Percentiles rank a stretch among this genome's conserved stretches.
Evolutionary conservation across 2,797 vertebrate species (phyloP).

Genomic region (Phalanger gymnotis): DNA sequence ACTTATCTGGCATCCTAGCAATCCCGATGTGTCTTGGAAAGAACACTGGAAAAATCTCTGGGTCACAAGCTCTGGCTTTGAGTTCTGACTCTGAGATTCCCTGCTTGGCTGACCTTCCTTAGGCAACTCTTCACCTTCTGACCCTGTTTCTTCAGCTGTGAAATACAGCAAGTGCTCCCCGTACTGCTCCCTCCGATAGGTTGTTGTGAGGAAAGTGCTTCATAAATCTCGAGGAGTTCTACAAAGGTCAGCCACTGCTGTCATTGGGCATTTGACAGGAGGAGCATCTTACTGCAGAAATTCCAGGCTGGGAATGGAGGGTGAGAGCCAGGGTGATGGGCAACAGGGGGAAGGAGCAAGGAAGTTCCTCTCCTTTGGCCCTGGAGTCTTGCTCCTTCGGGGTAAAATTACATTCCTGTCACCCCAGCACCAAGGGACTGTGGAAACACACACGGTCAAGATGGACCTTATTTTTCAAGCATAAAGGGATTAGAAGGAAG

Average conservation of each 20-base stretch:
- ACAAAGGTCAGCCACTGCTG: neutral
- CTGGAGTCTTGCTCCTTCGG: neutral
- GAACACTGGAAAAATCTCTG: neutral
- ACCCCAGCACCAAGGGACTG: neutral
- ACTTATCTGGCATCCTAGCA: neutral
- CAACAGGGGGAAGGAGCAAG: too few relatives aligned
- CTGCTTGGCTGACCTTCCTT: neutral
- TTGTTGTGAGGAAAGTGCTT: neutral
- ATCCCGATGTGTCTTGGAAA: neutral
- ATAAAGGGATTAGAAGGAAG: neutral
- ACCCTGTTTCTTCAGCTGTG: neutral
- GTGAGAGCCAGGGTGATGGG: neutral
- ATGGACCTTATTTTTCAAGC: neutral
- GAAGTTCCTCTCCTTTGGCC: neutral
- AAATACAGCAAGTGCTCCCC: neutral
- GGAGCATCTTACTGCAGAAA: neutral
- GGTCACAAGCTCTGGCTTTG: neutral
- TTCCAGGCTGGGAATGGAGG: neutral
- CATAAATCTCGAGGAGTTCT: neutral
- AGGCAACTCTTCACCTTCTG: neutral
- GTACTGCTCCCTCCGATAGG: neutral
- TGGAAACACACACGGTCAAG: neutral
- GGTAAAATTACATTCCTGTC: neutral
- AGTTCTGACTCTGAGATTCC: neutral
- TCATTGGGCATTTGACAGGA: neutral